Conservation (phyloP, 2,888 invertebrate species). For the Drosophila emarginata region DNA sequence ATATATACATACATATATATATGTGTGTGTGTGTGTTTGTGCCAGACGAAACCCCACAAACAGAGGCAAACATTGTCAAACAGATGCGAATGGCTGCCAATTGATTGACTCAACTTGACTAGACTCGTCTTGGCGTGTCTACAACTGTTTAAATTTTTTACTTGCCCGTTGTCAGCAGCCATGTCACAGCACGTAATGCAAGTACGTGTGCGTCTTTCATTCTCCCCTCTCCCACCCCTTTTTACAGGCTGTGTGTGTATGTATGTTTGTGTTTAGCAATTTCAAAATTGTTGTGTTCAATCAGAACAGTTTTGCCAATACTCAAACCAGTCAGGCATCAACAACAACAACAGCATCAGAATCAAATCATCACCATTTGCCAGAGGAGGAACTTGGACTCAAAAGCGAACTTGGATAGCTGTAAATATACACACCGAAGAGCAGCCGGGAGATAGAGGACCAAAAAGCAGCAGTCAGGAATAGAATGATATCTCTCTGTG, state of each 20-base stretch:
- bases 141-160: constrained; percentile 68
- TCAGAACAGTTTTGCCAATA: constrained; percentile 55
- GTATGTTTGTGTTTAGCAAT: constrained; percentile 60
- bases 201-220: constrained; percentile 54
- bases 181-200: constrained; percentile 68
- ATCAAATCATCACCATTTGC: constrained; percentile 35
- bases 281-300: constrained; percentile 76
- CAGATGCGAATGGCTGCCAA: constrained; percentile 59
- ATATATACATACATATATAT: constrained; percentile 10
- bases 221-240: neutral
- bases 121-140: constrained; percentile 19
- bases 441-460: neutral
- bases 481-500: constrained; percentile 14
- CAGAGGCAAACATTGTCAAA: constrained; percentile 30
- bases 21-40: constrained; percentile 43
- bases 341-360: constrained; percentile 33
- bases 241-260: constrained; percentile 14
- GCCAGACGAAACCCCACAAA: constrained; percentile 48
- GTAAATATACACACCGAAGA: constrained; percentile 13
- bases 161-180: constrained; percentile 56
- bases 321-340: constrained; percentile 38
- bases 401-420: constrained; percentile 6
- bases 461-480: constrained; percentile 3
- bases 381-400: constrained; percentile 6
- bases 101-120: constrained; percentile 58